Evolutionary conservation across 2,113 vertebrate species (phyloP), one percentile per base, ranked within the genome.

Genomic region (Deroptyus accipitrinus): DNA sequence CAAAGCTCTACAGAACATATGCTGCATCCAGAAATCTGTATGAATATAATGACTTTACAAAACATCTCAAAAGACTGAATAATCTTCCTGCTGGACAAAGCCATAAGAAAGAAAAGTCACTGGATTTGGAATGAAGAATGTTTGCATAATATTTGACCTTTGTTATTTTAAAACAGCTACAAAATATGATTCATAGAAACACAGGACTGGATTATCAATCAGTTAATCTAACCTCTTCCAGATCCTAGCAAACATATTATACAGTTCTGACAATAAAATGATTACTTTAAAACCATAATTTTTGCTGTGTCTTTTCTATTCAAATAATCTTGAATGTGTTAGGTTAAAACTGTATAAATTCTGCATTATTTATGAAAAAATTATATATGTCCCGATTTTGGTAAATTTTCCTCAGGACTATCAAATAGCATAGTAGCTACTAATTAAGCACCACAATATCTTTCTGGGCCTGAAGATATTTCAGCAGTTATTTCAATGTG

Each of bases 41-140:
- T 67, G 41, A 80, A 63, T 83, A 88, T 70, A 88, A 92, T 39
- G 51, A 78, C 33, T 73, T 83, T 59, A 83, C 17, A 77, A 74
- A 94, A 42, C 72, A 85, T 46, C 70, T 94, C 77, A 81, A 77
- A 93, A 82, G 59, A 81, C 41, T 70, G 52, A 88, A 90, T 75
- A 95, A 92, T 79, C 59, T 90, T 91, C 62, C 64, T 90, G 30
- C 66, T 83, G 73, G 82, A 86, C 83, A 86, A 72, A 89, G 30
- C 13, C 23, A 88, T 61, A 5, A 84, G 54, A 81, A 78, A 48
- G 13, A 15, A 41, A 92, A 64, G 19, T 61, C 51, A 48, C 11
- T 68, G 64, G 68, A 84, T 82, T 90, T 88, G 73, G 33, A 96
- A n/a, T 68, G 16, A 84, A 19, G 24, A 73, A 68, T 92, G 83